Evolutionary conservation across 2,888 invertebrate genomes (phyloP), one percentile per base, ranked within the genome.

Genomic region (Lepidochitona cinerea): DNA sequence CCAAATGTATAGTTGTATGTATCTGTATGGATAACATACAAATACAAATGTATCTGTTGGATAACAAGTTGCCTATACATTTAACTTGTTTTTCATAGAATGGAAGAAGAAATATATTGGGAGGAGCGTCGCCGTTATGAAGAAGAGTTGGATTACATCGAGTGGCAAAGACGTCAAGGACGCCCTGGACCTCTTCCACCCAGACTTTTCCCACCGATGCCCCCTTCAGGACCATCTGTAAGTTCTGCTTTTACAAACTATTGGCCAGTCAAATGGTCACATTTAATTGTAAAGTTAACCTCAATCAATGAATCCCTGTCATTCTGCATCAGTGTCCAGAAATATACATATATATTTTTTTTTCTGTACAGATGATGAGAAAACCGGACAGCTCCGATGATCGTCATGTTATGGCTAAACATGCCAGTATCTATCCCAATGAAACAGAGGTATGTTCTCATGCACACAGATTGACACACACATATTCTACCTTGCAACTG

Each of bases 341-440:
- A n/a, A n/a, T 41, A 9, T 12, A 9, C 18, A 41, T 41, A 12
- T 18, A 18, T 41, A 41, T 49, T 12, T 52, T 71, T 14, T 49
- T 29, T 68, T 37, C 53, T 70, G 79, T 83, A 9, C 68, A 82
- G 83, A 82, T 81, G 54, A 81, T 88, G 66, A 93, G 97, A 32
- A 94, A 96, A 68, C 95, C 96, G 0, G 97, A 98, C 91, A 96
- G 96, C n/a, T 94, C 95, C 26, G 98, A 99, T 92, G 99, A 99
- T 92, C 94, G 97, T 5, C 98, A 98, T 92, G 96, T 98, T 74
- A 94, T 97, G 90, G 95, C 96, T 69, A 95, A 96, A 85, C 98
- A 99, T 91, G 95, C 96, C 0, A 95, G 95, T 79, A 97, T 99
- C 84, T 98, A 97, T 92, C 98, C 98, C 0, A 94, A 94, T 86